Evolutionary conservation across 2,113 vertebrate genomes (phyloP).

Genomic region (Montifringilla adamsi): DNA sequence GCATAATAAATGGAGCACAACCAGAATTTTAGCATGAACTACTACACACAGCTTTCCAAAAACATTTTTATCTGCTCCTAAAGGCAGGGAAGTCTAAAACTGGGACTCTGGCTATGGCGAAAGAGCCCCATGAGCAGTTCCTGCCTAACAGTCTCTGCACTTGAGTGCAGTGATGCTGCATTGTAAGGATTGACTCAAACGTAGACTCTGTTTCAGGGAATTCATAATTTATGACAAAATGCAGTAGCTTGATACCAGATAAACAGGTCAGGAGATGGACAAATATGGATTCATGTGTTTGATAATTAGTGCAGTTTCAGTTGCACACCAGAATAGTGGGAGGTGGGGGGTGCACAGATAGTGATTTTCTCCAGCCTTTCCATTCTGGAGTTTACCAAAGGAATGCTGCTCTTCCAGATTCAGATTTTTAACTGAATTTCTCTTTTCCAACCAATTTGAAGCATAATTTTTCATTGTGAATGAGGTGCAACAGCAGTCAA

Average conservation of each 20-base stretch:
- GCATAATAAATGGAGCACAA: not conserved
- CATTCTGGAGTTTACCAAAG: not conserved
- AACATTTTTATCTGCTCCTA: not conserved
- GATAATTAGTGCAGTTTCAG: not conserved
- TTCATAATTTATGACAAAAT: not conserved
- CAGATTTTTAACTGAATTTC: conserved; percentile 1
- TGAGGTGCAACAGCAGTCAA: conserved; percentile 9
- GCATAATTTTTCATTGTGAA: conserved; percentile 17
- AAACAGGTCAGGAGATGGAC: not conserved
- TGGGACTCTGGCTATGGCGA: not conserved
- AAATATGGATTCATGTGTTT: not conserved
- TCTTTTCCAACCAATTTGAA: not conserved
- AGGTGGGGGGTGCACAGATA: too few relatives aligned
- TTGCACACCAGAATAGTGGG: not conserved
- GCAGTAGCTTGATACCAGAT: not conserved
- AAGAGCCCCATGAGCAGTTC: not conserved
- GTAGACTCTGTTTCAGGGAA: not conserved
- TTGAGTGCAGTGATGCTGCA: not conserved
- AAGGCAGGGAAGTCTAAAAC: not conserved
- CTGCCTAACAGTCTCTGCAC: not conserved
- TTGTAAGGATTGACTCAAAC: not conserved
- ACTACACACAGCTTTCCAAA: not conserved
- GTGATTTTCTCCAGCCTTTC: not conserved
- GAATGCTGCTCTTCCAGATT: not conserved
- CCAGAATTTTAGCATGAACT: not conserved